These are phyloP conservation scores for Drosophila anomalata DNA, from an alignment of 2,888 invertebrate species.

Conservation along the genomic window DNA sequence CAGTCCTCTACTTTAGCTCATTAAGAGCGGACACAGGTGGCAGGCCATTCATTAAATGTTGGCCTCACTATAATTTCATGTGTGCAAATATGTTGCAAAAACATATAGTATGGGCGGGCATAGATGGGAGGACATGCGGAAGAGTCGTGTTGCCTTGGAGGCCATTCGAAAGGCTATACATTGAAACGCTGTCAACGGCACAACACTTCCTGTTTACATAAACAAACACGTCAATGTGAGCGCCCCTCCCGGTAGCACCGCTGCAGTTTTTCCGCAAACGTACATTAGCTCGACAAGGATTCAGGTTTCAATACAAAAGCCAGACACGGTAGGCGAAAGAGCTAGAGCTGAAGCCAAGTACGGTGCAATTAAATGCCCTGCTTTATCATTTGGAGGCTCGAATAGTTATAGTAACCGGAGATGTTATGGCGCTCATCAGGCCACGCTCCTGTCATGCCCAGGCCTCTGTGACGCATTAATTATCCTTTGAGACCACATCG, in stretches of 20 bases:
- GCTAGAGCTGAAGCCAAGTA: background rate
- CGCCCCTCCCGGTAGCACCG: conserved; percentile 23
- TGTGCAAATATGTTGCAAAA: conserved; percentile 70
- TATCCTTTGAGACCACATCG: conserved; percentile 72
- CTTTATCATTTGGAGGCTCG: conserved; percentile 8
- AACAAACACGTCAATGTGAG: conserved; percentile 74
- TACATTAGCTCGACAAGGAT: conserved; percentile 72
- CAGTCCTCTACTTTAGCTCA: conserved; percentile 51
- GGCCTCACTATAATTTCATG: conserved; percentile 69
- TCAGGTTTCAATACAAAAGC: conserved; percentile 64
- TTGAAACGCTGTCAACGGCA: conserved; percentile 62
- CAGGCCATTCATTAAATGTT: conserved; percentile 76
- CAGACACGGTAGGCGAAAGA: conserved; percentile 17
- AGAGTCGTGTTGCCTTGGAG: conserved; percentile 36
- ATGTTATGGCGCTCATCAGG: background rate
- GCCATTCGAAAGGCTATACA: conserved; percentile 39
- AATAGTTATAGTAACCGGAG: background rate
- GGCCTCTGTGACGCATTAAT: conserved; percentile 65
- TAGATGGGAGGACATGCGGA: background rate
- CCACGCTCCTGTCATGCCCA: conserved; percentile 58
- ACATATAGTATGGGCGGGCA: conserved; percentile 13
- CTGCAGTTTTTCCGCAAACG: conserved; percentile 33
- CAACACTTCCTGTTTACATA: conserved; percentile 76
- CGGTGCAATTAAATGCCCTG: background rate
- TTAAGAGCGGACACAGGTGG: conserved; percentile 53